A percentile compares a stretch with the other conserved stretches of the same genome.
These are phyloP conservation scores for Drosophila longiperda DNA, from an alignment of 2,888 invertebrate species.

Conservation along the genomic window DNA sequence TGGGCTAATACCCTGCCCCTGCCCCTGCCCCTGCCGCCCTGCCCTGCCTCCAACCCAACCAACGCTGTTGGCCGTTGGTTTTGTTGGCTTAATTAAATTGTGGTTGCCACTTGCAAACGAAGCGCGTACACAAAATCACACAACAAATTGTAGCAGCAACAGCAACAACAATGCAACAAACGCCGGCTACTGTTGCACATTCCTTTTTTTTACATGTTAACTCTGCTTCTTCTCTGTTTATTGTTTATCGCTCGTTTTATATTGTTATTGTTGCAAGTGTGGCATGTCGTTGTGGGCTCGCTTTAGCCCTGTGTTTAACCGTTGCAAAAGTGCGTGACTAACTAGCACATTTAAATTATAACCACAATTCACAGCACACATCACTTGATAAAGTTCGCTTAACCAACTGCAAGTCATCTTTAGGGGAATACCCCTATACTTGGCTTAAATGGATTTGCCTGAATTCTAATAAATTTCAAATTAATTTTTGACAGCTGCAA, in stretches of 20 bases:
- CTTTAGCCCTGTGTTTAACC: neutral
- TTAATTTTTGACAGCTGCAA: constrained; percentile 9
- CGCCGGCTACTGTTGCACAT: constrained; percentile 42
- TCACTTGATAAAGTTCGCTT: constrained; percentile 23
- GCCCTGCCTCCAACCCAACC: neutral
- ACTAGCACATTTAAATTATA: constrained; percentile 49
- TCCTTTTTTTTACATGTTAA: constrained; percentile 30
- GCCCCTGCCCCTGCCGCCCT: no score
- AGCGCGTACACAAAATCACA: constrained; percentile 80
- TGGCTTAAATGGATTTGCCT: neutral
- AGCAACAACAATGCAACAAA: constrained; percentile 23
- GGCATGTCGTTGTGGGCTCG: constrained; percentile 3
- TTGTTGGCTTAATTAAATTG: constrained; percentile 81
- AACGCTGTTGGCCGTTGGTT: constrained; percentile 54
- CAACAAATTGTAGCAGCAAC: constrained; percentile 35
- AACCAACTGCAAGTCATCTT: constrained; percentile 10
- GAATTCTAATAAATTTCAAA: neutral
- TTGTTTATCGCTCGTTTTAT: neutral
- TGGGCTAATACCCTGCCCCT: constrained; percentile 15
- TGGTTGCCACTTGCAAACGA: constrained; percentile 78
- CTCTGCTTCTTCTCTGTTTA: neutral
- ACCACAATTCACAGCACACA: constrained; percentile 45
- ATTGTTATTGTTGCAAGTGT: constrained; percentile 10
- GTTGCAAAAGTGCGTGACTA: constrained; percentile 28
- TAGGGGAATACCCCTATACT: constrained; percentile 31